Base-by-base conservation (phyloP, 2,113 vertebrate species). In the Lepisosteus osseus region DNA sequence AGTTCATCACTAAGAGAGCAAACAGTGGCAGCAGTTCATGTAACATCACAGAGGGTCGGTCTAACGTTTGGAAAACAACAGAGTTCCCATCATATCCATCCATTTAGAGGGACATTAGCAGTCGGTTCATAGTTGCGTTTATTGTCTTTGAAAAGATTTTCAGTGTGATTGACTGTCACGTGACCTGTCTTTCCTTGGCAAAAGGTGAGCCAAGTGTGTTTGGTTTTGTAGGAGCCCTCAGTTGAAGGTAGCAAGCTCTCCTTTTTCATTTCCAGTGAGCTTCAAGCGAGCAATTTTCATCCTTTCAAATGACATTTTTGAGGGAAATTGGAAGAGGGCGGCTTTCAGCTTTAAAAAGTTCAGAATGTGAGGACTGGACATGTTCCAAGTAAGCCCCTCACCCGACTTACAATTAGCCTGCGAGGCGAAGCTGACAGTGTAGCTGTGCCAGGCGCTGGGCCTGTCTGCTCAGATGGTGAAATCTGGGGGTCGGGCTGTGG, bases 341-440 rank as follows among this genome's bases (percentile, higher is more conserved):
- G 88, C 87, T 84, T 83, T 94, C 90, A 92, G 92, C 92, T 94
- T 95, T 93, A 88, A 89, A 83, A 89, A 93, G 94, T 83, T 84
- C 57, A 73, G 86, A 78, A 88, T 90, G 79, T 77, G 80, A 91
- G 90, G 91, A 83, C 86, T 85, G 70, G 87, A 90, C 73, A 73
- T 71, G 55, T 71, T 91, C 81, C 85, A 88, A 88, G 85, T 83
- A 85, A 90, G 90, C 87, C 84, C 90, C 89, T 90, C 79, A 65
- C 40, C 74, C 86, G 80, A 84, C 87, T 87, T 85, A 81, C 86
- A 84, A 86, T 83, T 87, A 57, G 76, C 72, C 69, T 75, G 80
- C 83, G 81, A 89, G 80, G 82, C 85, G 78, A 86, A 78, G 79
- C 79, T 86, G 84, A 81, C 72, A 80, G 29, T 29, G 77, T 80